phyloP scores from a whole-genome alignment of 2,797 vertebrate genomes.

The Tragopan temminckii region DNA sequence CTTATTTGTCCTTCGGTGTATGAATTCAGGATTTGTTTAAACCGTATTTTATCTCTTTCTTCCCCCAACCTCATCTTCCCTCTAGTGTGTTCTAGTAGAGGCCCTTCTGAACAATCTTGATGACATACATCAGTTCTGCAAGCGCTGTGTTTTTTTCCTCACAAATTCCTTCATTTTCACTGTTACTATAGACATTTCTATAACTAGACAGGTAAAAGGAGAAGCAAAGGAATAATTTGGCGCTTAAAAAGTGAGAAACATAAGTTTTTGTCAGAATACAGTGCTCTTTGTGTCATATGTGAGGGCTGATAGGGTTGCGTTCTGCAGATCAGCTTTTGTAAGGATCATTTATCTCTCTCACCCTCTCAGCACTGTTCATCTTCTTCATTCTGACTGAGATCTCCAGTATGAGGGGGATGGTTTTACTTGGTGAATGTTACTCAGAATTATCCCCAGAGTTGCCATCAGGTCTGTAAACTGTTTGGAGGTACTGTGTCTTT shows the following conservation, averaged over 20 bases:
- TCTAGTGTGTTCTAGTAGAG: too few species aligned
- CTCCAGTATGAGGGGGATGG: too few species aligned
- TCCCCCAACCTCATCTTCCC: fast-evolving
- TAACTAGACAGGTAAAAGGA: not conserved
- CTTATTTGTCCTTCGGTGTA: fast-evolving
- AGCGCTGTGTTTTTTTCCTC: not conserved
- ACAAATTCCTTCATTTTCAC: not conserved
- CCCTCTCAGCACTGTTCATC: too few species aligned
- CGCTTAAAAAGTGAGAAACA: not conserved
- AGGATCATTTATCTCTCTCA: too few species aligned
- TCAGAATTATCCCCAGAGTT: too few species aligned
- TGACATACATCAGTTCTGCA: not conserved
- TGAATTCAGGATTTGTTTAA: not conserved
- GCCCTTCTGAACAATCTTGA: not conserved
- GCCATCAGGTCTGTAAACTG: too few species aligned
- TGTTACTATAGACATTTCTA: not conserved
- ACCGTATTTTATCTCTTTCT: not conserved
- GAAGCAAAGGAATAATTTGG: not conserved
- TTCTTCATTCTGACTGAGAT: too few species aligned
- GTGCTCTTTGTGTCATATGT: not conserved
- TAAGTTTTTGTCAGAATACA: not conserved
- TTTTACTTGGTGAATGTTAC: too few species aligned
- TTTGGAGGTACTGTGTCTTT: too few species aligned
- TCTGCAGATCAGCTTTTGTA: too few species aligned
- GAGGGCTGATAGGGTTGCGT: not conserved